Evolutionary conservation across 2,113 vertebrate genomes (phyloP).

Genomic region (Anolis sagrei): DNA sequence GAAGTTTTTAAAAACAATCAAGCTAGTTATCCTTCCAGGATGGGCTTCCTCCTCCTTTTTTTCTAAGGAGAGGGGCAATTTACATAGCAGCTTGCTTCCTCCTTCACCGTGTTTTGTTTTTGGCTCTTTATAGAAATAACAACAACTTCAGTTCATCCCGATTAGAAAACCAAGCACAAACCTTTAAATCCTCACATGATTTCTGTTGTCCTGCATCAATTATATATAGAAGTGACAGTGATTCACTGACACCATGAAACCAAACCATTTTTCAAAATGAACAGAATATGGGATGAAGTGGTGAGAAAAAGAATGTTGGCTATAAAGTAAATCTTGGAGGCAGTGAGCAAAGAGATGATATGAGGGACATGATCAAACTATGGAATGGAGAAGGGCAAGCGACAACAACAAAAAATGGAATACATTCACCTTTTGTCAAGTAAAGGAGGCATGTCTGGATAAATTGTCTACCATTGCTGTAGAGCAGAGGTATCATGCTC

Average conservation of each 20-base stretch:
- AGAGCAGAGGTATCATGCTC: too few species aligned
- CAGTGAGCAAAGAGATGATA: neutral
- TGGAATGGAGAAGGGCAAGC: too few species aligned
- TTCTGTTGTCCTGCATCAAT: neutral
- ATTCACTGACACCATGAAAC: conserved; percentile 13
- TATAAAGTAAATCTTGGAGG: too few species aligned
- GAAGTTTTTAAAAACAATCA: neutral
- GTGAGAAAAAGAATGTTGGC: too few species aligned
- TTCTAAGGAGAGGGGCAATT: neutral
- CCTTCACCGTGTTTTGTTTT: neutral
- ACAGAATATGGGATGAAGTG: too few species aligned
- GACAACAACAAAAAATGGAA: neutral
- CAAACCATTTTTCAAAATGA: neutral
- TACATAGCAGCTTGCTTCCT: neutral
- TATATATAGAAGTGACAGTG: conserved; percentile 22
- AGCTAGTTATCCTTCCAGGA: neutral
- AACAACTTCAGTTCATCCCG: neutral
- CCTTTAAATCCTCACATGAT: conserved; percentile 16
- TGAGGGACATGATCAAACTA: neutral
- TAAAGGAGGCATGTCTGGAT: neutral
- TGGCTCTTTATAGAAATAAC: neutral
- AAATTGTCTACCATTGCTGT: neutral
- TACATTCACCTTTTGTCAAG: conserved; percentile 14
- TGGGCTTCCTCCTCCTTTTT: neutral
- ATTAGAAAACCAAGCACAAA: rapidly evolving